Percentiles rank a stretch among this genome's conserved stretches.
Conservation (phyloP, 2,888 invertebrate species). For the Ormia ochracea region DNA sequence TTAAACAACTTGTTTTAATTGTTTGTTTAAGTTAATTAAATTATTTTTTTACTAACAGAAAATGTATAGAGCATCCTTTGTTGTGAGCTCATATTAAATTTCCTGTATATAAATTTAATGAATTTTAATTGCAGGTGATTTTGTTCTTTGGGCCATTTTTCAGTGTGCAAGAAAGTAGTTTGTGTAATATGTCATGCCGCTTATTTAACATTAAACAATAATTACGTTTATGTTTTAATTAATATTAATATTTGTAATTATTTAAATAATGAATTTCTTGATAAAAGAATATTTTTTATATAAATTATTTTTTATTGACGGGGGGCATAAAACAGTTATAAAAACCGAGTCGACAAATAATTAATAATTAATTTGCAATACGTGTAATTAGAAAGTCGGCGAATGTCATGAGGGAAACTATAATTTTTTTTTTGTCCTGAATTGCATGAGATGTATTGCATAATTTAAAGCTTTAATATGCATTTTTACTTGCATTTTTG, state of each 20-base stretch:
- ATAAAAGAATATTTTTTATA: too few species aligned
- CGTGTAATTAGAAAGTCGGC: too few species aligned
- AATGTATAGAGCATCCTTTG: slow-evolving; percentile 1
- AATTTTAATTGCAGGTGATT: slow-evolving; percentile 4
- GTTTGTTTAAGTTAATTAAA: slow-evolving; percentile 62
- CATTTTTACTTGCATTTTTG: too few species aligned
- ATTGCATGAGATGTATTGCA: too few species aligned
- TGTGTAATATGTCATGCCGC: not conserved
- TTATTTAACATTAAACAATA: not conserved
- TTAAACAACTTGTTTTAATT: slow-evolving; percentile 54
- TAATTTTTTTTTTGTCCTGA: too few species aligned
- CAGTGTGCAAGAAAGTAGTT: not conserved
- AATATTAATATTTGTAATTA: not conserved
- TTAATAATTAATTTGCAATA: too few species aligned
- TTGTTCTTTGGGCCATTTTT: not conserved
- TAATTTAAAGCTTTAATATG: too few species aligned
- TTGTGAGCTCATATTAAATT: slow-evolving; percentile 1
- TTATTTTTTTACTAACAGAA: slow-evolving; percentile 23
- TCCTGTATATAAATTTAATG: slow-evolving; percentile 27
- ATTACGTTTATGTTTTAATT: not conserved
- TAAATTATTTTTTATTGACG: not conserved
- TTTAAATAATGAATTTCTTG: not conserved
- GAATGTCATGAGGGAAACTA: too few species aligned
- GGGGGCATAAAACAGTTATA: not conserved
- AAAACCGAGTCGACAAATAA: too few species aligned